Evolutionary conservation across 2,113 vertebrate genomes (phyloP), one percentile per base, ranked within the genome.

Genomic region (Gambusia holbrooki): DNA sequence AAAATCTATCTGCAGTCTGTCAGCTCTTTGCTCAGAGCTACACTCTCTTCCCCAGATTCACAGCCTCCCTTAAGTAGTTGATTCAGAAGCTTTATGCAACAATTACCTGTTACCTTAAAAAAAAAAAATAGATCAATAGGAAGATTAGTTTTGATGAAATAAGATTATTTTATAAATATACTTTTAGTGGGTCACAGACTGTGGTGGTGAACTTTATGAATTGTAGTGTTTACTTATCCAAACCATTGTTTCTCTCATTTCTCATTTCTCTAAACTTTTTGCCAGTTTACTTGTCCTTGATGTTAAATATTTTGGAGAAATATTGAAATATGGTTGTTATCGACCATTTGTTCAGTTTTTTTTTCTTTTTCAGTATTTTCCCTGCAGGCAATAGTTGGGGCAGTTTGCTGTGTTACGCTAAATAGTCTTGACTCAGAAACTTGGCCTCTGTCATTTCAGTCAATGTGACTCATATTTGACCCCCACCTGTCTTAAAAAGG

Each of bases 401-500:
- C 35, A n/a, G 19, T 29, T 73, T 76, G 35, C 10, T 37, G 35
- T 12, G 29, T 76, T 76, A 14, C 65, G 28, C 17, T 42, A 60
- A 22, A 33, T 33, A 19, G 30, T 33, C 15, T 30, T 64, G 4
- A 33, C 33, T 29, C 62, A 33, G 22, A 33, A 6, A 64, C 27
- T 25, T n/a, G 1, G 79, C 15, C 54, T 75, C 76, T 76, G 76
- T 78, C 79, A 82, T 71, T 83, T 90, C 35, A 51, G 25, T 84
- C n/a, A 73, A 66, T 45, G 60, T 89, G 84, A 71, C 80, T 83
- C 77, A 61, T 77, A 77, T 82, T 89, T 88, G 75, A 91, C 84
- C 86, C 70, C 61, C 42, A 4, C 61, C 78, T 54, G 33, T 27
- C 79, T 78, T 72, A 64, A 77, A 81, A 2, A n/a, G 71, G 69